A percentile compares a stretch with the other conserved stretches of the same genome.
These are phyloP conservation scores for Kryptolebias ocellatus DNA, from an alignment of 2,797 vertebrate genomes.

Conservation along the genomic window DNA sequence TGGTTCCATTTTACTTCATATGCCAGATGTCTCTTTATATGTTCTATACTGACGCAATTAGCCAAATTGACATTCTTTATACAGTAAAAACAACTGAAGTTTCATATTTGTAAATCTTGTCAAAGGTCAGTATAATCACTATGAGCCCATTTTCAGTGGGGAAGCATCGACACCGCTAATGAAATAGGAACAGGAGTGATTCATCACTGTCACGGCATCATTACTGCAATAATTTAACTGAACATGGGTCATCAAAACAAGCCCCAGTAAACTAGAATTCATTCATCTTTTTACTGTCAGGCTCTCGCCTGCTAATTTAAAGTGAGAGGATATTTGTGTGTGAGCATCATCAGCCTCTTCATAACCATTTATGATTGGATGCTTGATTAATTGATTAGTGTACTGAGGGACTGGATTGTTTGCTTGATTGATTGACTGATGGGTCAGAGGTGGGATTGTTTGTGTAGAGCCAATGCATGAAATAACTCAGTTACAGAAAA, in stretches of 20 bases:
- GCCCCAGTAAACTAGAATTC: conserved; percentile 55
- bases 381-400: conserved; percentile 63
- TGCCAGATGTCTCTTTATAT: background rate
- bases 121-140: conserved; percentile 32
- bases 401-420: conserved; percentile 47
- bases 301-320: conserved; percentile 53
- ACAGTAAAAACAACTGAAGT: background rate
- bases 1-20: no score
- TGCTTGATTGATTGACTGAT: conserved; percentile 63
- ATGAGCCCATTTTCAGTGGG: conserved; percentile 33
- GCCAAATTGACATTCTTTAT: background rate
- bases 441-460: conserved; percentile 21
- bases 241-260: conserved; percentile 73
- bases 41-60: background rate
- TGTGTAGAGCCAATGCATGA: conserved; percentile 20
- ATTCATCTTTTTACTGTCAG: conserved; percentile 65
- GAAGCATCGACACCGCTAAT: conserved; percentile 67
- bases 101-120: conserved; percentile 19
- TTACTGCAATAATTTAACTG: conserved; percentile 74
- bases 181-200: conserved; percentile 66
- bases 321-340: conserved; percentile 56
- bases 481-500: background rate
- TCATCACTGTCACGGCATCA: conserved; percentile 73
- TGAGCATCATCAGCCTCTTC: conserved; percentile 46
- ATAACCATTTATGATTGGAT: conserved; percentile 57